These are phyloP conservation scores for Erythrolamprus reginae DNA, from an alignment of 2,113 vertebrate genomes.

Conservation along the genomic window DNA sequence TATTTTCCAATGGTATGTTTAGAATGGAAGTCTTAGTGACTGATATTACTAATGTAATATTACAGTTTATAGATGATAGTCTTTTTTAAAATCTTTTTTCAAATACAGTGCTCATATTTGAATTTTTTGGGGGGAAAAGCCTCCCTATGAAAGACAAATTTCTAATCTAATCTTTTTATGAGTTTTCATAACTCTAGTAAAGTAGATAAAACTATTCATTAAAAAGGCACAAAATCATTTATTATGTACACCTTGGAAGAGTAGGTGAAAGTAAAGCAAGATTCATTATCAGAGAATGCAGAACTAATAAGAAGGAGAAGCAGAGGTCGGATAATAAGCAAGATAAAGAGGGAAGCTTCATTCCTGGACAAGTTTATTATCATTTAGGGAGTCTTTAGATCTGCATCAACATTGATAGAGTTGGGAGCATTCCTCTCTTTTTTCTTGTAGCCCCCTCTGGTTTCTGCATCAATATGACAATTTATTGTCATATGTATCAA, in stretches of 20 bases:
- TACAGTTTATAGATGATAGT: not conserved
- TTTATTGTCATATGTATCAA: not conserved
- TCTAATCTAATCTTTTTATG: not conserved
- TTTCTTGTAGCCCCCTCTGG: not conserved
- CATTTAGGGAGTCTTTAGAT: constrained; percentile 9
- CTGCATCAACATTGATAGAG: constrained; percentile 7
- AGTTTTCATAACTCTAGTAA: not conserved
- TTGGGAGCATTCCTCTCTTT: not conserved
- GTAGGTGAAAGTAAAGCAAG: not conserved
- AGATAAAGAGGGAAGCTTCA: not conserved
- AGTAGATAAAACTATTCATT: not conserved
- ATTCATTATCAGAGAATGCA: not conserved
- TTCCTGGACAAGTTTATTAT: not conserved
- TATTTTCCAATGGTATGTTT: not conserved
- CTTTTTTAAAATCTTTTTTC: not conserved
- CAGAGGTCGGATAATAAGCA: not conserved
- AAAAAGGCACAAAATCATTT: not conserved
- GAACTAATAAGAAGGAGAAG: not conserved
- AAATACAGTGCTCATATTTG: not conserved
- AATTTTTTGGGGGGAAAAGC: not conserved
- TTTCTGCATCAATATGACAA: not conserved
- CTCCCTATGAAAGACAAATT: not conserved
- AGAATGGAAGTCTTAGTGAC: not conserved
- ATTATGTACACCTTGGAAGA: not conserved
- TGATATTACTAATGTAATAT: not conserved